phyloP scores from a whole-genome alignment of 2,888 invertebrate genomes.

The Tachina fera region DNA sequence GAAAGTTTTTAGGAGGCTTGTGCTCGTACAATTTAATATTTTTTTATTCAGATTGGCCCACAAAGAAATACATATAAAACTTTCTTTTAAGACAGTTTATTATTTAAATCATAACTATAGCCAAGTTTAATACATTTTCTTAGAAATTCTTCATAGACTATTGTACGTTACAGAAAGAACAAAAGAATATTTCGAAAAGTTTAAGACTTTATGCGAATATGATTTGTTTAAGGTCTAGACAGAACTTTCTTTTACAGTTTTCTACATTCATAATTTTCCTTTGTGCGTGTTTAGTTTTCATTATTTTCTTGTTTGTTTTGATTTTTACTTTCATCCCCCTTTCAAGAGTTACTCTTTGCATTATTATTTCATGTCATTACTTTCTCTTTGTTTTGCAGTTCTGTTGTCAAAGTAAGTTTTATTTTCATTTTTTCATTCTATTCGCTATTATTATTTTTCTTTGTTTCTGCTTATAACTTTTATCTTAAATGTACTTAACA shows the following conservation, averaged over 20 bases:
- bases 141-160: background rate
- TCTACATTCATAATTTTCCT: background rate
- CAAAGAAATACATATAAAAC: too few relatives aligned
- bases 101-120: too few relatives aligned
- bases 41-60: too few relatives aligned
- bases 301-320: constrained; percentile 44
- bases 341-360: constrained; percentile 20
- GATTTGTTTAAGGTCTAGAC: constrained; percentile 48
- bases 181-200: constrained; percentile 11
- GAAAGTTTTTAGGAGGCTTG: too few relatives aligned
- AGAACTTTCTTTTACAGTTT: constrained; percentile 21
- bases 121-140: background rate
- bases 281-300: constrained; percentile 1
- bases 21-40: too few relatives aligned
- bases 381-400: constrained; percentile 18
- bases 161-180: background rate
- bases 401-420: constrained; percentile 36
- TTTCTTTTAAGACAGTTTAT: too few relatives aligned
- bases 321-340: constrained; percentile 37
- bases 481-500: constrained; percentile 54
- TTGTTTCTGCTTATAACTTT: constrained; percentile 52
- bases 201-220: constrained; percentile 18
- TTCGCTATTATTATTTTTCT: constrained; percentile 32
- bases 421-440: constrained; percentile 8
- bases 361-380: constrained; percentile 11